These are phyloP conservation scores for Apoda limacodes DNA, from an alignment of 2,888 invertebrate genomes.

Conservation along the genomic window DNA sequence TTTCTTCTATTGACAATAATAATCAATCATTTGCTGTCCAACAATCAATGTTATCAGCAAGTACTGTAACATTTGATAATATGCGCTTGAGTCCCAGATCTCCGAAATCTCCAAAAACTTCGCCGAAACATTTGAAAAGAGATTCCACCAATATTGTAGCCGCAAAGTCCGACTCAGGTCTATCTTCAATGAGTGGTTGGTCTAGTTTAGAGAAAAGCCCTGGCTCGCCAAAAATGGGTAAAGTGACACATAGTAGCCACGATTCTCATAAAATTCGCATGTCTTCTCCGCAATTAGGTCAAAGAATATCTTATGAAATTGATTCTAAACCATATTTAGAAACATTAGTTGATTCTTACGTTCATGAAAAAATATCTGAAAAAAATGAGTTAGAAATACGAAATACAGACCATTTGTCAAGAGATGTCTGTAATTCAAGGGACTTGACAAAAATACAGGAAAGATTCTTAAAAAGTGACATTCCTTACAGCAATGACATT, in stretches of 20 bases:
- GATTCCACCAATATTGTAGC: slow-evolving; percentile 73
- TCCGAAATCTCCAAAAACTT: slow-evolving; percentile 79
- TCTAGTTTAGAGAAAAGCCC: slow-evolving; percentile 89
- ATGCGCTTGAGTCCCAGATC: slow-evolving; percentile 76
- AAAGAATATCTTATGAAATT: slow-evolving; percentile 47
- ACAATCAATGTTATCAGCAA: slow-evolving; percentile 43
- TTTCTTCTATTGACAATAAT: slow-evolving; percentile 54
- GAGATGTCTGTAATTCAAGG: slow-evolving; percentile 37
- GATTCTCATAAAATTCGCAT: slow-evolving; percentile 54
- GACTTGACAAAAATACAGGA: slow-evolving; percentile 43
- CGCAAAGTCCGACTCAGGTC: slow-evolving; percentile 87
- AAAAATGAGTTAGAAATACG: slow-evolving; percentile 43
- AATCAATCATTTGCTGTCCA: slow-evolving; percentile 33
- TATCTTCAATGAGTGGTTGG: slow-evolving; percentile 90
- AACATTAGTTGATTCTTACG: slow-evolving; percentile 67
- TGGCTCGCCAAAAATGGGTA: slow-evolving; percentile 77
- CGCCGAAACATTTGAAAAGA: slow-evolving; percentile 76
- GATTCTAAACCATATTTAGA: slow-evolving; percentile 64
- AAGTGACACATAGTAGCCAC: slow-evolving; percentile 44
- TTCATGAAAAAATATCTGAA: slow-evolving; percentile 37
- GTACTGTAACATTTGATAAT: slow-evolving; percentile 41
- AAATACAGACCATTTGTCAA: slow-evolving; percentile 32
- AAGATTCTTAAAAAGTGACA: slow-evolving; percentile 42
- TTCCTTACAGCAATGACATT: slow-evolving; percentile 33
- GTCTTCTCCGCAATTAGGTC: slow-evolving; percentile 48